Evolutionary conservation across 2,797 vertebrate species (phyloP), one percentile per base, ranked within the genome.

Genomic region (Cynopterus sphinx): DNA sequence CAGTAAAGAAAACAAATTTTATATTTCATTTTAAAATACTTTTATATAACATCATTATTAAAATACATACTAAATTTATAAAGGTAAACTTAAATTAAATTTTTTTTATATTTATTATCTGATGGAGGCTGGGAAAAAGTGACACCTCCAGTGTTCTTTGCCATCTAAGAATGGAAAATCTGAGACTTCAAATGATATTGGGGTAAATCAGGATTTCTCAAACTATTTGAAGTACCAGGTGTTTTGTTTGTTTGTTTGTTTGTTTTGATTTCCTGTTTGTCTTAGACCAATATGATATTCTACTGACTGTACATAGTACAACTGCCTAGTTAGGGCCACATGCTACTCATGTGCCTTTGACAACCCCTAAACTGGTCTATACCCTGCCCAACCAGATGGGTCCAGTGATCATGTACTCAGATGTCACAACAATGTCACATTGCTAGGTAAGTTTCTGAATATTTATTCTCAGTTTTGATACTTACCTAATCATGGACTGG

Each of bases 51-150:
- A 49, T 81, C 10, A 10, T 78, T 16, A 46, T 90, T 96, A 94
- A 95, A 90, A 75, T 53, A 74, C 49, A 11, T 78, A n/a, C 74
- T 89, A 53, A 75, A 90, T 90, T 91, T 95, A n/a, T 91, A 86
- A 93, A 71, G 85, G 15, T 31, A 87, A 86, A 55, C 53, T 81
- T 92, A 22, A 94, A n/a, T 46, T 33, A 39, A 26, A 16, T 75
- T 86, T 49, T 81, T 85, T 87, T 16, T 68, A 3, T 89, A 17
- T 87, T 92, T 94, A 36, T 68, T 79, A 21, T 90, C 19, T 78
- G 31, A 84, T 79, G 33, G n/a, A 39, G 26, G 51, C 31, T 82
- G 82, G 61, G 49, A 75, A 87, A 90, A 93, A 91, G 13, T 59
- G 53, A 85, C 9, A 31, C 10, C 24, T 15, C 11, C 8, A 70